Conservation (phyloP, 1,140 invertebrate genomes). For the Choristoneura fumiferana region DNA sequence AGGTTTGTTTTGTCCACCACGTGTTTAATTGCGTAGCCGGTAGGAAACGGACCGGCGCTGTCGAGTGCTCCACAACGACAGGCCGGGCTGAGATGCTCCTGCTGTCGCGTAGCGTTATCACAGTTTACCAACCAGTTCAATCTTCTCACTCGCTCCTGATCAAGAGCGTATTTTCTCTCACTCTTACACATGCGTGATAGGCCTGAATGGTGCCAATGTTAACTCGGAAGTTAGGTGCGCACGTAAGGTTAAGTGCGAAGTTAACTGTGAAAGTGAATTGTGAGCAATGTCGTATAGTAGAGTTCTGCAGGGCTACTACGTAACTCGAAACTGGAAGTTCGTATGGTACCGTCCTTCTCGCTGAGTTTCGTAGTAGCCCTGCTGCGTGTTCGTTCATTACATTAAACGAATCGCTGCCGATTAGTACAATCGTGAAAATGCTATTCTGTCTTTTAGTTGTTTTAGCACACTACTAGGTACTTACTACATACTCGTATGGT, state of each 20-base stretch:
- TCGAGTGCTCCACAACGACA: conserved; percentile 61
- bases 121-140: conserved; percentile 28
- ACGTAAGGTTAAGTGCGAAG: neutral
- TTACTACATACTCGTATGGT: too few relatives aligned
- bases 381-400: too few relatives aligned
- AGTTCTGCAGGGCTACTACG: too few relatives aligned
- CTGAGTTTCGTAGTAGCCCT: too few relatives aligned
- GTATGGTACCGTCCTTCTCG: too few relatives aligned
- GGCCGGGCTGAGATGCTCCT: conserved; percentile 29
- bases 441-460: too few relatives aligned
- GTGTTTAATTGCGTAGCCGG: conserved; percentile 43
- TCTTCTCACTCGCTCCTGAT: conserved; percentile 22
- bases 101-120: conserved; percentile 27
- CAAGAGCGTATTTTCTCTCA: neutral
- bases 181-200: neutral
- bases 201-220: neutral
- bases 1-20: conserved; percentile 54
- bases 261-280: too few relatives aligned
- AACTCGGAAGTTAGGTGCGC: conserved; percentile 16
- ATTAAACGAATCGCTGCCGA: too few relatives aligned
- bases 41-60: conserved; percentile 47
- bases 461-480: too few relatives aligned
- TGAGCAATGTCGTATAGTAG: too few relatives aligned
- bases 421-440: too few relatives aligned
- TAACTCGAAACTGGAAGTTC: too few relatives aligned